Base-by-base conservation (phyloP, 2,113 vertebrate genomes). In the Thalassoma bifasciatum region DNA sequence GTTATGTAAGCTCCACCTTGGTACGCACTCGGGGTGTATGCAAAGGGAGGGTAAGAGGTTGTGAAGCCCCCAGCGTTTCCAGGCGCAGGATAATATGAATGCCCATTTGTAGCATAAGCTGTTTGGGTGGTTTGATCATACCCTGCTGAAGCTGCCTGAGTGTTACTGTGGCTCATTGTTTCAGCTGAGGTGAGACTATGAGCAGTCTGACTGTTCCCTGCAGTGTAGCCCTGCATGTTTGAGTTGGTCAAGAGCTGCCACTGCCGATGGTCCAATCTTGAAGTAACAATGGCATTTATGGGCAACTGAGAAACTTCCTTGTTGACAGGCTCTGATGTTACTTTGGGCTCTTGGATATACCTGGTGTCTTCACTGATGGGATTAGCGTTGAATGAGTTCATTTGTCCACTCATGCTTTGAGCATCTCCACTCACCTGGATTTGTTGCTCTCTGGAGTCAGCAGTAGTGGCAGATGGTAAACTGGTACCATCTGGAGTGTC, bases 231-330 rank as follows among this genome's bases (percentile, higher is more conserved):
- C 37, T 49, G 57, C 75, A 0, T 1, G 19, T 51, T 19, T 54
- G 14, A 34, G 17, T 0, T 1, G 0, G n/a, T 34, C 13, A 16
- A 14, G 19, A 62, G 37, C 5, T 11, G 13, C 22, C 22, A 21
- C 0, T n/a, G 10, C 0, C 11, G 3, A 16, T 22, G 9, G 10
- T 65, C 2, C 34, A 1, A 0, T 40, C 74, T 66, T 42, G 30
- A 0, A 0, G 62, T 59, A 58, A 75, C 3, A 10, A 75, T 61
- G 34, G 79, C 0, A 6, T 47, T 60, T 46, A 81, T 72, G 59
- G 84, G 79, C 38, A 68, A n/a, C 23, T 36, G 64, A 66, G 4
- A 0, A 36, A 16, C 9, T 23, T 4, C 13, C 17, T 9, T 26
- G 17, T 8, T 1, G 3, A 49, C 4, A 26, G 22, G 3, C 22